A percentile compares a stretch with the other conserved stretches of the same genome.
phyloP scores from a whole-genome alignment of 2,797 vertebrate species.

The Choloepus didactylus region DNA sequence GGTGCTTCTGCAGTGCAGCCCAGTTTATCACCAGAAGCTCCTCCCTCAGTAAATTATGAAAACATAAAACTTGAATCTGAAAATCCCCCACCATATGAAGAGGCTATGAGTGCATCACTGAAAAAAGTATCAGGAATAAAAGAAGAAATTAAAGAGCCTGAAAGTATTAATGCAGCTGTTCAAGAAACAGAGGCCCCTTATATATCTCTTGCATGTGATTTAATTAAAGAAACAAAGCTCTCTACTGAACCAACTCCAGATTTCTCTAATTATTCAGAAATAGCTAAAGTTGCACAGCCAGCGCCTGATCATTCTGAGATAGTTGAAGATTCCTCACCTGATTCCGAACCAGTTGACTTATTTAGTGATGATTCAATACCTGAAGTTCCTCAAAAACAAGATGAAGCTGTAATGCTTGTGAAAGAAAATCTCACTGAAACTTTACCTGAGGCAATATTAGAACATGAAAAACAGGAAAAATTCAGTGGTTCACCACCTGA shows the following conservation, averaged over 20 bases:
- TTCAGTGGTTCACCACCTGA: slow-evolving; percentile 76
- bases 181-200: slow-evolving; percentile 89
- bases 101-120: slow-evolving; percentile 88
- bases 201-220: slow-evolving; percentile 94
- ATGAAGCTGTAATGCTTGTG: slow-evolving; percentile 78
- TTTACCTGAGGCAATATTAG: slow-evolving; percentile 62
- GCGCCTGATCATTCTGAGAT: slow-evolving; percentile 81
- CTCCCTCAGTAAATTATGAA: slow-evolving; percentile 85
- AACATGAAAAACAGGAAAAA: slow-evolving; percentile 75
- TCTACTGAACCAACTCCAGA: slow-evolving; percentile 85
- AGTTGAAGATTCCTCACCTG: slow-evolving; percentile 84
- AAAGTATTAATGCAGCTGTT: slow-evolving; percentile 73
- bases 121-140: slow-evolving; percentile 85
- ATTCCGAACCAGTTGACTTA: slow-evolving; percentile 86
- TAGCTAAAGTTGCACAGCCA: slow-evolving; percentile 73
- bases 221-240: slow-evolving; percentile 93
- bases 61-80: slow-evolving; percentile 91
- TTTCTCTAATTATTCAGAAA: slow-evolving; percentile 86
- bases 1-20: slow-evolving; percentile 89
- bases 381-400: slow-evolving; percentile 85
- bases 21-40: slow-evolving; percentile 84
- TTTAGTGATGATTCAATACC: slow-evolving; percentile 85
- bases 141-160: slow-evolving; percentile 87
- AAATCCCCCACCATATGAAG: slow-evolving; percentile 92
- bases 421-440: slow-evolving; percentile 79